phyloP scores from a whole-genome alignment of 1,140 invertebrate genomes.

The Hypsibius dujardini region DNA sequence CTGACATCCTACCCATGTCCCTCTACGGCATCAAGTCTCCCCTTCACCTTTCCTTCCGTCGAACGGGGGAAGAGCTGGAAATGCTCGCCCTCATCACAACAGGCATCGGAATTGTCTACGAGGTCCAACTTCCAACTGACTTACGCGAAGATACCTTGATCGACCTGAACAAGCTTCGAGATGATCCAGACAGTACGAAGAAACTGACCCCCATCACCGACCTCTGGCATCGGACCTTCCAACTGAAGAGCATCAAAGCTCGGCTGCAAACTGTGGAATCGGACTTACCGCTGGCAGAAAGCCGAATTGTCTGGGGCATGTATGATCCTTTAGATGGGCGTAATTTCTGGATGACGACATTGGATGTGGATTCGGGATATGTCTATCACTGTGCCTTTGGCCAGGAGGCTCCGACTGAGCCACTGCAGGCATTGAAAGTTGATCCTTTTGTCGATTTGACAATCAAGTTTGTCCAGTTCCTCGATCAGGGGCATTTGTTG shows the following conservation, averaged over 20 bases:
- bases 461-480: not conserved
- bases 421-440: not conserved
- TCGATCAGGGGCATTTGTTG: not conserved
- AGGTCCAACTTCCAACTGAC: not conserved
- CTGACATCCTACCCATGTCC: not conserved
- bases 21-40: not conserved
- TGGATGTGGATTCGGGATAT: not conserved
- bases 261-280: not conserved
- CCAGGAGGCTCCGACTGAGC: not conserved
- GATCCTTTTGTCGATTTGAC: not conserved
- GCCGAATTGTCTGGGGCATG: constrained; percentile 3
- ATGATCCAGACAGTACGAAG: not conserved
- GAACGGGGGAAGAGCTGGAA: not conserved
- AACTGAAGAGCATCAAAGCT: constrained; percentile 16
- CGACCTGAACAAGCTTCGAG: not conserved
- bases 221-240: not conserved
- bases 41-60: not conserved
- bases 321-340: not conserved
- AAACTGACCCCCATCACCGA: not conserved
- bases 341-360: constrained; percentile 12
- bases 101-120: not conserved
- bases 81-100: not conserved
- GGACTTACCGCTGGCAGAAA: not conserved
- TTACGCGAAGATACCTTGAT: not conserved
- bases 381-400: not conserved